Percentiles rank a stretch among this genome's conserved stretches.
phyloP scores from a whole-genome alignment of 2,113 vertebrate genomes.

The Dicaeum eximium region DNA sequence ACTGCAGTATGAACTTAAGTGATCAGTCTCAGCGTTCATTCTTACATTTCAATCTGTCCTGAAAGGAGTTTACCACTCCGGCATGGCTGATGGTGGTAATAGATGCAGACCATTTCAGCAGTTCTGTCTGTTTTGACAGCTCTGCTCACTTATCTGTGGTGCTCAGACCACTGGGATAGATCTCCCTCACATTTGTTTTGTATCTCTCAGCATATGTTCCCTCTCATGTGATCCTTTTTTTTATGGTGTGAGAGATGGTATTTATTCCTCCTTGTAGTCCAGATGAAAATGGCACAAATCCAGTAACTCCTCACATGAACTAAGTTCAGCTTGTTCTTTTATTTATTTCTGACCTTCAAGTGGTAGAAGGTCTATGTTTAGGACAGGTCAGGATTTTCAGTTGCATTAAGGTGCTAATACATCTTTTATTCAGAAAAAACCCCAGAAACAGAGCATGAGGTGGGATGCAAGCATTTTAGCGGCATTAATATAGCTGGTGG shows the following conservation, averaged over 20 bases:
- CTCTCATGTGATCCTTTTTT: neutral
- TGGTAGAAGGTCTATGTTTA: neutral
- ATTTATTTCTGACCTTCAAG: neutral
- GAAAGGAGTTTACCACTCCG: neutral
- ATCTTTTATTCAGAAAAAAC: neutral
- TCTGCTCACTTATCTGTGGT: neutral
- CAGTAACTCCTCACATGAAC: neutral
- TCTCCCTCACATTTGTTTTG: neutral
- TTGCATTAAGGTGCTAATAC: neutral
- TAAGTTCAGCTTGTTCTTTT: neutral
- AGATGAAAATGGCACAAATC: neutral
- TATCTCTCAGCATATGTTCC: neutral
- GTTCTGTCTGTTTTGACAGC: slow-evolving; percentile 6
- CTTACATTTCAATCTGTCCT: neutral
- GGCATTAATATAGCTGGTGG: neutral
- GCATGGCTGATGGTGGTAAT: neutral
- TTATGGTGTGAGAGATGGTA: neutral
- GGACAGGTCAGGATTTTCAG: neutral
- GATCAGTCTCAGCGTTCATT: neutral
- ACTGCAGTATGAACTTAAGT: neutral
- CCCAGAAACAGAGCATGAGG: neutral
- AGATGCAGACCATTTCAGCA: neutral
- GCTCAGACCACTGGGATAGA: neutral
- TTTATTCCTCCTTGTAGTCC: neutral
- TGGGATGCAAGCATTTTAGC: neutral